Base-by-base conservation (phyloP, 1,140 invertebrate species). In the Ganaspis sp. region DNA sequence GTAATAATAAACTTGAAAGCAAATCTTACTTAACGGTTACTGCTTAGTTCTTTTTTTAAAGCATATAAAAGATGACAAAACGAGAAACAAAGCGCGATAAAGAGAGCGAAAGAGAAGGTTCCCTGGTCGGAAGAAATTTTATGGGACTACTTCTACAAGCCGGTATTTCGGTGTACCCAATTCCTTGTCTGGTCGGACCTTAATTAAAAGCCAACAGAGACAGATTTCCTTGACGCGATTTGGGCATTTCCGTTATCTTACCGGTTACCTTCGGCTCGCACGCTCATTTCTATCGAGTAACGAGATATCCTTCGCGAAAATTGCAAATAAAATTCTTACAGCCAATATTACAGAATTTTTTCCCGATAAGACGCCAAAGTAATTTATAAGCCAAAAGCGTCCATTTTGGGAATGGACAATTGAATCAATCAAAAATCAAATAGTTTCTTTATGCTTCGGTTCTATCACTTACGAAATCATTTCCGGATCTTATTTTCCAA, bases 91-190 rank as follows among this genome's bases (percentile, higher is more conserved):
- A 49, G 45, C 21, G 64, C 23, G 64, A 69, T 69, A 69, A 69
- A 69, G 29, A 29, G 29, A 69, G 64, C 21, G 64, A 37, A 37
- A 69, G 54, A 70, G 34, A n/a, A 29, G 29, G 26, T 81, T 78
- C 75, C 75, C 76, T 80, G 78, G 75, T 75, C 81, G 79, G 85
- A 85, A 87, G 84, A 87, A 82, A 88, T 88, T 88, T 88, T 88
- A 88, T 86, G 82, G 84, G 69, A 49, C 45, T 49, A 49, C 45
- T 49, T 49, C 45, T 49, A 49, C 45, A 49, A 49, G 15, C 45
- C 71, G 64, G 73, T 75, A 84, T 84, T 84, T 84, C 78, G 80
- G 73, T 77, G 71, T 83, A 42, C 69, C 53, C 37, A 70, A n/a
- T 54, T 70, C 74, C 54, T 42, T 26, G 21, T 37, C 29, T 29